Conservation (phyloP, 2,888 invertebrate species). For the Gryllus longicercus region DNA sequence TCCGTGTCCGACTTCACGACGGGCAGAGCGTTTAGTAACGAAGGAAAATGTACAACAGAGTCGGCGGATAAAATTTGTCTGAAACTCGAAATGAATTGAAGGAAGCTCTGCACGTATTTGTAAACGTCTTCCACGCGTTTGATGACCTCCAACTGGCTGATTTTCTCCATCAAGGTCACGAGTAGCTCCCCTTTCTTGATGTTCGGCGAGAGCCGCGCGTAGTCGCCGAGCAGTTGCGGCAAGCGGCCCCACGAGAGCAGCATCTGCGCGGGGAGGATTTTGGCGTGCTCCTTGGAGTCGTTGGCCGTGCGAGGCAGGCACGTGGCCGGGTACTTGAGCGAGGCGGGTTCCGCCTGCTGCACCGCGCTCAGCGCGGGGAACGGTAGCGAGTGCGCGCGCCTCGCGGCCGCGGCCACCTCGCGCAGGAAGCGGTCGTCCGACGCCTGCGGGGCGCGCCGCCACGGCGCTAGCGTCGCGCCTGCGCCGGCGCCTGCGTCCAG, state of each 20-base stretch:
- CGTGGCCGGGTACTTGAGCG: background rate
- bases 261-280: background rate
- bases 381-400: background rate
- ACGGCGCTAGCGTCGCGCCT: background rate
- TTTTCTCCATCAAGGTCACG: background rate
- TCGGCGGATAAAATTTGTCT: background rate
- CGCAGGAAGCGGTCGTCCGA: background rate
- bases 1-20: background rate
- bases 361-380: background rate
- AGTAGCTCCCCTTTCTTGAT: background rate
- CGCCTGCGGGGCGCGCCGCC: background rate
- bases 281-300: background rate
- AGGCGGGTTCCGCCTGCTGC: background rate
- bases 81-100: background rate
- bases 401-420: background rate
- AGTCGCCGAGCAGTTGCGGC: background rate
- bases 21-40: conserved; percentile 19
- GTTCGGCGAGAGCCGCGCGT: background rate
- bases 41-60: background rate
- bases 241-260: background rate
- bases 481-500: background rate
- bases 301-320: background rate
- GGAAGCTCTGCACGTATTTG: background rate
- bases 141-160: background rate
- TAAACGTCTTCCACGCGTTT: background rate